Percentiles rank a stretch among this genome's conserved stretches.
These are phyloP conservation scores for Spongilla lacustris DNA, from an alignment of 37 sponge, comb jelly and placozoan genomes.

Conservation along the genomic window DNA sequence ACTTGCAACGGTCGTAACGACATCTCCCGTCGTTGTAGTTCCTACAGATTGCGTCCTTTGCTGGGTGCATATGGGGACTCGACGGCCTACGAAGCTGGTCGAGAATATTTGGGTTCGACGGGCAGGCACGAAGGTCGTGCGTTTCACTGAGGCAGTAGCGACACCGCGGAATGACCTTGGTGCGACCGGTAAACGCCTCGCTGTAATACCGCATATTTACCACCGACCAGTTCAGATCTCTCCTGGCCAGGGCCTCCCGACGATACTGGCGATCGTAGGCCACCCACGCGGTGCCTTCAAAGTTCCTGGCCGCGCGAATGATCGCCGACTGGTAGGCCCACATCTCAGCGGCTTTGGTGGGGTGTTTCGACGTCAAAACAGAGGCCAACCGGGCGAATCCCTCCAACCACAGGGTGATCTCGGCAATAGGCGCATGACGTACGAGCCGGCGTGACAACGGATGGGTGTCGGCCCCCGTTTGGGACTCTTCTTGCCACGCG, in stretches of 20 bases:
- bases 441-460: too few relatives aligned
- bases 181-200: neutral
- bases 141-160: conserved; percentile 4
- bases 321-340: conserved; percentile 11
- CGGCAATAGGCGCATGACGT: neutral
- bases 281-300: conserved; percentile 11
- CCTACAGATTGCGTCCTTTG: too few relatives aligned
- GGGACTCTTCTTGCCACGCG: neutral
- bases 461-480: too few relatives aligned
- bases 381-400: neutral
- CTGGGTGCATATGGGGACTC: too few relatives aligned
- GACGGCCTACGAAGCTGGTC: too few relatives aligned
- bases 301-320: conserved; percentile 7
- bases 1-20: too few relatives aligned
- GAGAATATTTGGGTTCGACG: neutral
- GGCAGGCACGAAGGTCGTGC: neutral
- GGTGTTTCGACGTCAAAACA: neutral
- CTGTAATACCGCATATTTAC: neutral
- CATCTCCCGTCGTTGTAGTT: too few relatives aligned
- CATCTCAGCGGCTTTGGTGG: conserved; percentile 3
- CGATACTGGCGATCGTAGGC: conserved; percentile 8
- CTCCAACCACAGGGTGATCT: neutral
- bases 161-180: neutral
- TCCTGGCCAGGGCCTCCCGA: conserved; percentile 2
- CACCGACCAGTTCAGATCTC: neutral